Base-by-base conservation (phyloP, 2,113 vertebrate species). In the Condylura cristata region DNA sequence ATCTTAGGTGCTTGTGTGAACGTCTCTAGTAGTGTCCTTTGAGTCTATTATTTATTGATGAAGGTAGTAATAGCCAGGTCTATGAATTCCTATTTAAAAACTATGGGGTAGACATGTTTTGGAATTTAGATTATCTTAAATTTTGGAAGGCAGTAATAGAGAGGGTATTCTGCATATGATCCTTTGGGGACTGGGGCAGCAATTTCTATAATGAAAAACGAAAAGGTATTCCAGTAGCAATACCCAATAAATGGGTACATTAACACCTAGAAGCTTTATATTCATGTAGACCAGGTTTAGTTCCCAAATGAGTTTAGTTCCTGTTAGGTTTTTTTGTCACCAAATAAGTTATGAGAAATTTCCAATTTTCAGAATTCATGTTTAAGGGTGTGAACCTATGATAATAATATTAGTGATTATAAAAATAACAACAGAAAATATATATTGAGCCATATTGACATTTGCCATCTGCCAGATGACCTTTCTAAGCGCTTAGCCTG, bases 71-170 rank as follows among this genome's bases (percentile, higher is more conserved):
- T 53, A 68, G 26, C 30, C 37, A 89, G 71, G 60, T 51, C 28
- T 10, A 30, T 34, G 39, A 91, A 86, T 14, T 28, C 13, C 48
- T 89, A 82, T 44, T 22, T 26, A n/a, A 70, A 94, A 60, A 28
- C 4, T 13, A 65, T 41, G 66, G 74, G 51, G 9, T 46, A 85
- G n/a, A 6, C 41, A 6, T 66, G 44, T 75, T 97, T 89, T 18
- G 34, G 58, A 93, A 92, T 71, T 84, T 68, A 70, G n/a, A 83
- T 83, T 56, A 63, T 74, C 84, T 89, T 75, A 66, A 22, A 63
- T 30, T 82, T 87, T 82, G 30, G 30, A 92, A 32, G 22, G 24
- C 10, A 72, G 3, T 41, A 39, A 84, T 28, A 80, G 70, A 37
- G 61, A 34, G 8, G 6, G 6, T 41, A 66, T 70, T 79, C 63